Evolutionary conservation across 2,888 invertebrate species (phyloP).

Genomic region (Leptinotarsa juncta): DNA sequence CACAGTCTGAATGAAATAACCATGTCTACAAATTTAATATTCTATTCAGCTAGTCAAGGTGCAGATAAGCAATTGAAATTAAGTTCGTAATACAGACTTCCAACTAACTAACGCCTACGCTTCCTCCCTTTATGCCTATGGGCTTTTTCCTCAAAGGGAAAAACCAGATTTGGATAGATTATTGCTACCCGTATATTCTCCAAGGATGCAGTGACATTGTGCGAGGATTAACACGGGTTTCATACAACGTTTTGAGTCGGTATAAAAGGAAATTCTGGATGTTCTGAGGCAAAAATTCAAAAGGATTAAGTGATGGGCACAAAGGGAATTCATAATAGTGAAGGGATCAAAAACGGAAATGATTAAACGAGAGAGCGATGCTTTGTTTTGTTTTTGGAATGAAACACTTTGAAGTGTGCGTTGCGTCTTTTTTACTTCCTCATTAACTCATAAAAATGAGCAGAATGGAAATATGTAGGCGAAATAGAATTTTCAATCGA

Average conservation of each 20-base stretch:
- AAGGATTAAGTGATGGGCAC: conserved; percentile 2
- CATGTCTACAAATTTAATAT: background rate
- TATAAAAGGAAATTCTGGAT: conserved; percentile 16
- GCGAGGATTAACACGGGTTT: conserved; percentile 4
- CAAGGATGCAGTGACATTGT: conserved; percentile 8
- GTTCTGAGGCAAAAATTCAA: background rate
- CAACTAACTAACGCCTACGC: conserved; percentile 4
- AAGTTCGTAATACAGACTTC: conserved; percentile 5
- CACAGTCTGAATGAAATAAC: background rate
- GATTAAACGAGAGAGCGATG: background rate
- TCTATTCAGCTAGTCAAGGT: background rate
- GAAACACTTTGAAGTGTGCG: background rate
- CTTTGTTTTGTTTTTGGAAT: background rate
- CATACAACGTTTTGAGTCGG: background rate
- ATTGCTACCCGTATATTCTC: conserved; percentile 13
- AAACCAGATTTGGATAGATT: conserved; percentile 4
- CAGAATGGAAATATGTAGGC: too few species aligned
- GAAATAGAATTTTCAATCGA: background rate
- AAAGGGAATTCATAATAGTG: conserved; percentile 12
- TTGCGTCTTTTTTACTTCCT: background rate
- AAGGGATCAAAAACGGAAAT: conserved; percentile 7
- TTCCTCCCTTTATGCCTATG: background rate
- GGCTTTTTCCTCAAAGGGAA: conserved; percentile 7
- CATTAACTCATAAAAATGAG: background rate
- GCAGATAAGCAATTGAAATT: background rate